Evolutionary conservation across 35 echinoderm and acorn worm genomes (phyloP), one percentile per base, ranked within the genome.

Genomic region (Apostichopus japonicus): DNA sequence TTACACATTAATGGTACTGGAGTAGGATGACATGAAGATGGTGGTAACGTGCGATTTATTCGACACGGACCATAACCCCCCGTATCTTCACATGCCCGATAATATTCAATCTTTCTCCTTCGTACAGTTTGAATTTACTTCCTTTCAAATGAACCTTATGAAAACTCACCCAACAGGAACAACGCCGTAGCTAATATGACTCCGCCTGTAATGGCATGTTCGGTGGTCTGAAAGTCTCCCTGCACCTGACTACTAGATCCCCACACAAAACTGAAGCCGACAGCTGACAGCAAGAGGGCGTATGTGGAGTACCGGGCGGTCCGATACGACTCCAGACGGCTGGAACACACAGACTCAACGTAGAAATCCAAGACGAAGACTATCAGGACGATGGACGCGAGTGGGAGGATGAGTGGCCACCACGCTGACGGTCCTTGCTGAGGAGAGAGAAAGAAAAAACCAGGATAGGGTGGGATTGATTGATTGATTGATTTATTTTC

Each of bases 331-430:
- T 99, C 95, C 14, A 99, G 92, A 10, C 95, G 86, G 71, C 84
- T 96, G 23, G 90, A 86, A 27, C 91, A 92, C 13, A 99, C 90
- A 0, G 95, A 94, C 54, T 99, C 97, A 10, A 99, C 92, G 88
- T 99, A 99, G 90, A 95, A 99, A 77, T 99, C 95, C 52, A 99
- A 24, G 87, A 99, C 91, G 79, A 96, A 98, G 15, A 99, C 91
- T 0, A 94, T 63, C 5, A 99, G 70, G 52, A 95, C 93, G 90
- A 99, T 93, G 72, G 89, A 88, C 8, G 90, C 56, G 24, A 99
- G 79, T 52, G 97, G 97, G 13, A 96, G 56, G 65, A 96, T 84
- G 19, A 99, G 87, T 0, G 97, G 78, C 54, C 56, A 88, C 95
- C 95, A 99, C 8, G 95, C 95, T 59, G 86, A 91, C 7, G 84